These are phyloP conservation scores for Orthosia gothica DNA, from an alignment of 2,888 invertebrate species.

Conservation along the genomic window DNA sequence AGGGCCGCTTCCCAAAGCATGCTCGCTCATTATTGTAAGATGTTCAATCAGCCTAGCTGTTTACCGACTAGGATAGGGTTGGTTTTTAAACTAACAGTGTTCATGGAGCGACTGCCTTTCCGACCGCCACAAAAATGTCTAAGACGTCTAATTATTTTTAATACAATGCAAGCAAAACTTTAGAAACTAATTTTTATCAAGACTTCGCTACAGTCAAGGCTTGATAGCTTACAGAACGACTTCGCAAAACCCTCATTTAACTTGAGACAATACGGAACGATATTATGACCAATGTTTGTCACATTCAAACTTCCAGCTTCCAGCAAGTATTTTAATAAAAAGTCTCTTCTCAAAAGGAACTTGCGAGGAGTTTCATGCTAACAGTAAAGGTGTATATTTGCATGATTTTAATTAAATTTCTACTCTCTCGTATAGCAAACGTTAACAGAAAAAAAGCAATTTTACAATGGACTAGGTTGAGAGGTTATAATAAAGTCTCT, in stretches of 20 bases:
- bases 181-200: slow-evolving; percentile 29
- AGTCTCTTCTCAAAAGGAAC: slow-evolving; percentile 67
- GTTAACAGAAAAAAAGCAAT: slow-evolving; percentile 59
- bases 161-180: slow-evolving; percentile 6
- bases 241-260: slow-evolving; percentile 64
- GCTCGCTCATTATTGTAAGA: too few relatives aligned
- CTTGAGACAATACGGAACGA: slow-evolving; percentile 64
- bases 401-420: slow-evolving; percentile 84
- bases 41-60: too few relatives aligned
- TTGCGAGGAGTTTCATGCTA: slow-evolving; percentile 64
- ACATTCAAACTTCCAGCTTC: slow-evolving; percentile 71
- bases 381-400: slow-evolving; percentile 78
- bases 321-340: slow-evolving; percentile 78
- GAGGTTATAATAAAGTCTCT: slow-evolving; percentile 40
- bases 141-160: too few relatives aligned
- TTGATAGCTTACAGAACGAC: slow-evolving; percentile 48
- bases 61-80: too few relatives aligned
- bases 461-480: slow-evolving; percentile 38
- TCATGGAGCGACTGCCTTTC: too few relatives aligned
- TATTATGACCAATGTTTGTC: slow-evolving; percentile 73
- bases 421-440: slow-evolving; percentile 57
- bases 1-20: too few relatives aligned
- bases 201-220: slow-evolving; percentile 7
- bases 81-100: too few relatives aligned
- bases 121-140: too few relatives aligned